These are phyloP conservation scores for Lota lota DNA, from an alignment of 2,113 vertebrate species.

Conservation along the genomic window DNA sequence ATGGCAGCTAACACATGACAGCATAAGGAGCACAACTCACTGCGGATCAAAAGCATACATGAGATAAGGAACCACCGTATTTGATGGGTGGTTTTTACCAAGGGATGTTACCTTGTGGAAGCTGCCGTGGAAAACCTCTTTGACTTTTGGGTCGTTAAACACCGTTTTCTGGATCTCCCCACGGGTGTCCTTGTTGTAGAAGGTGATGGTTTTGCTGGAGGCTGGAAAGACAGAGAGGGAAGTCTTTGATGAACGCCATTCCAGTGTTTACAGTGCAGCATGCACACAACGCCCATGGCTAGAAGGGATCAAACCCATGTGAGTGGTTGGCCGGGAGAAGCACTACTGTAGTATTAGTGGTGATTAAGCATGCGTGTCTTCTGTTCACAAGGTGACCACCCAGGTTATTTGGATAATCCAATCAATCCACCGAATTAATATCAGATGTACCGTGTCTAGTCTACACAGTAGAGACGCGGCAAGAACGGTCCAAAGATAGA, in stretches of 20 bases:
- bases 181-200: conserved; percentile 94
- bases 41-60: not conserved
- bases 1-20: not conserved
- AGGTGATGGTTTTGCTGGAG: conserved; percentile 88
- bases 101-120: conserved; percentile 93
- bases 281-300: conserved; percentile 47
- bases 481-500: too few species aligned
- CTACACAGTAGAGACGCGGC: too few species aligned
- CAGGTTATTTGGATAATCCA: too few species aligned
- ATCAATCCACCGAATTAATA: too few species aligned
- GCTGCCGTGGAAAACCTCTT: conserved; percentile 94
- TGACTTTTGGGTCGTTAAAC: conserved; percentile 88
- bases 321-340: not conserved
- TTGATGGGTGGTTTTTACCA: conserved; percentile 1
- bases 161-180: conserved; percentile 87
- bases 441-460: too few species aligned
- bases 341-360: not conserved
- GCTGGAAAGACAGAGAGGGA: conserved; percentile 76
- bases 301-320: conserved; percentile 13
- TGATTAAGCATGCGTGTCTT: not conserved
- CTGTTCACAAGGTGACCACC: too few species aligned
- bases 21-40: not conserved
- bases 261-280: too few species aligned
- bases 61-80: not conserved
- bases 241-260: conserved; percentile 47